Percentiles rank a stretch among this genome's conserved stretches.
Evolutionary conservation across 2,888 invertebrate genomes (phyloP).

Genomic region (Dasysyrphus albostriatus): DNA sequence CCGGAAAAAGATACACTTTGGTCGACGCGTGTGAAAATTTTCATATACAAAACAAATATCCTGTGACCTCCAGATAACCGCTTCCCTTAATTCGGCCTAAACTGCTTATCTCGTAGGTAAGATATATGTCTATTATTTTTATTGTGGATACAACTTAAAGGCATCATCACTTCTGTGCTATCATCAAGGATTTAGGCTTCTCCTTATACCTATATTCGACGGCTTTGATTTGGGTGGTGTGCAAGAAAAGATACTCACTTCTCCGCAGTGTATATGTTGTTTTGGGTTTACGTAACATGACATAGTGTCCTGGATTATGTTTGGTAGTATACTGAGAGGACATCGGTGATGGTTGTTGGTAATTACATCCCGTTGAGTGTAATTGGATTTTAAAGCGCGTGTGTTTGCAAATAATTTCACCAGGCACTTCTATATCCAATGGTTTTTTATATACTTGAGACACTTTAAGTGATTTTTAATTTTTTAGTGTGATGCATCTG

Average conservation of each 20-base stretch:
- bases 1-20: slow-evolving; percentile 43
- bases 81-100: slow-evolving; percentile 23
- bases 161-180: slow-evolving; percentile 15
- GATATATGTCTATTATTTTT: slow-evolving; percentile 50
- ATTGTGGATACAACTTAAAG: slow-evolving; percentile 43
- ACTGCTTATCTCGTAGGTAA: slow-evolving; percentile 58
- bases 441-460: background rate
- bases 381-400: slow-evolving; percentile 65
- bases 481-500: background rate
- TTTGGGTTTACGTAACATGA: slow-evolving; percentile 73
- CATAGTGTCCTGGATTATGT: slow-evolving; percentile 74
- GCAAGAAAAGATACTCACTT: slow-evolving; percentile 36
- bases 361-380: slow-evolving; percentile 66
- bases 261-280: slow-evolving; percentile 57
- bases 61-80: slow-evolving; percentile 68
- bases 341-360: slow-evolving; percentile 27
- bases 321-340: slow-evolving; percentile 31
- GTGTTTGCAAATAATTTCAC: slow-evolving; percentile 40
- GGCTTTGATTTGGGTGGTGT: slow-evolving; percentile 34
- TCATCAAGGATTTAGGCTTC: slow-evolving; percentile 31
- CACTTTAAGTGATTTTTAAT: background rate
- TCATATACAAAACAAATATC: slow-evolving; percentile 56
- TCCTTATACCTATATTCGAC: slow-evolving; percentile 32
- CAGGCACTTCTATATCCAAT: slow-evolving; percentile 9
- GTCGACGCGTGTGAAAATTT: slow-evolving; percentile 61